Evolutionary conservation across 2,797 vertebrate genomes (phyloP).

Genomic region (Chanos chanos): DNA sequence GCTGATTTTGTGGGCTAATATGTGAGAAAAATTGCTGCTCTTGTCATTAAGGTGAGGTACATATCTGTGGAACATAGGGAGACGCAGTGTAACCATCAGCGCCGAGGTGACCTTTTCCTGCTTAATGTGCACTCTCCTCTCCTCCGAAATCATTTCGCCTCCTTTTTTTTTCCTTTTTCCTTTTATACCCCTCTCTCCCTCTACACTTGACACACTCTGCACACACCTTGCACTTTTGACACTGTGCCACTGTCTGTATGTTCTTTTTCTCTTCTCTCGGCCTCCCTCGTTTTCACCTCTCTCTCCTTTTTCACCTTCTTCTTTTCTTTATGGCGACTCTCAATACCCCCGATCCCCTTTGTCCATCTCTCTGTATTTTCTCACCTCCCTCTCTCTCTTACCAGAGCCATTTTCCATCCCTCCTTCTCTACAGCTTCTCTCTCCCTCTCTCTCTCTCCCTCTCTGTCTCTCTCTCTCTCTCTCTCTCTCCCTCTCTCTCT

Average conservation of each 20-base stretch:
- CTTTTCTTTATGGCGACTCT: too few species aligned
- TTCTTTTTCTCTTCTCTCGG: background rate
- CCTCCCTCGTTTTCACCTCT: background rate
- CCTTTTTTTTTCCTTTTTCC: background rate
- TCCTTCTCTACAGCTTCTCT: too few species aligned
- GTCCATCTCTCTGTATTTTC: background rate
- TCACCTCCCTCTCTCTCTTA: too few species aligned
- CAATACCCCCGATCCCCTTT: too few species aligned
- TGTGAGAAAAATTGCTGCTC: background rate
- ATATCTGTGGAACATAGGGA: too few species aligned
- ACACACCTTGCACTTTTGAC: background rate
- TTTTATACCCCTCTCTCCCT: background rate
- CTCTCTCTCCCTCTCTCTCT: background rate
- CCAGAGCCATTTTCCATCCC: too few species aligned
- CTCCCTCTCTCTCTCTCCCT: background rate
- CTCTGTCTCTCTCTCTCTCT: background rate
- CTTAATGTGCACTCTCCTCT: background rate
- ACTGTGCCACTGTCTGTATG: background rate
- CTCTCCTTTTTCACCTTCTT: background rate
- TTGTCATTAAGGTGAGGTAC: background rate
- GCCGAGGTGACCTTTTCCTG: constrained; percentile 3
- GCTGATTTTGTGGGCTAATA: background rate
- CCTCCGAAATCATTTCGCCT: too few species aligned
- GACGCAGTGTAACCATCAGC: background rate
- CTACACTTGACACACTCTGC: background rate